Base-by-base conservation (phyloP, 1,140 invertebrate genomes). In the Halyomorpha halys region DNA sequence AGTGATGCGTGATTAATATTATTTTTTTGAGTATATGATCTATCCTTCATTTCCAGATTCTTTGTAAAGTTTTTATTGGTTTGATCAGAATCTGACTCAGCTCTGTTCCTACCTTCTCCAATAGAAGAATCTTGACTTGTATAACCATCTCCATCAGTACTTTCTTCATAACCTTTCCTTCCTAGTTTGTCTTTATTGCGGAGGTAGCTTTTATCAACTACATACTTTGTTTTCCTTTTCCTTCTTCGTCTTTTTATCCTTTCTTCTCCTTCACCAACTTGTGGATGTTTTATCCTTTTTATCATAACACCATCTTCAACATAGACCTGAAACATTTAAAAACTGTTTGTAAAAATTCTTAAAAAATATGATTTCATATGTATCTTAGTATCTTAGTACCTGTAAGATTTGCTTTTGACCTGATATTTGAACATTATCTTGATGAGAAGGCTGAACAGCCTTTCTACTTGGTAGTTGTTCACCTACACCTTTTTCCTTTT, bases 151-250 rank as follows among this genome's bases (percentile, higher is more conserved):
- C 59, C 56, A 27, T 65, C 60, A 25, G 60, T 65, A 34, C 34
- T 34, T 16, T 63, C 68, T 61, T 71, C 71, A 19, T 68, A 67
- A 47, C 75, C 73, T 23, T 72, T 74, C 54, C 74, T 74, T 18
- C 47, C 72, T 23, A 15, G 60, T 61, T 27, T 61, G 56, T 62
- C 61, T 61, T 49, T 47, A 49, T 18, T 18, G 44, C 71, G 73
- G 66, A 63, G 61, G 70, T 21, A 4, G 65, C 68, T 63, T 72
- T 73, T 64, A 73, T 75, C 67, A 65, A 72, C 51, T 69, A 70
- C 62, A 71, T 73, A 27, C 62, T 61, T 66, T 44, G 49, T n/a
- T 63, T 64, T 65, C 45, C 59, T 59, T 66, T 66, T 66, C 39
- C 65, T 61, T 19, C 54, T 44, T 3, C 56, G 23, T 18, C 62